Conservation (phyloP, 1,140 invertebrate genomes). For the Zaprionus camerounensis region DNA sequence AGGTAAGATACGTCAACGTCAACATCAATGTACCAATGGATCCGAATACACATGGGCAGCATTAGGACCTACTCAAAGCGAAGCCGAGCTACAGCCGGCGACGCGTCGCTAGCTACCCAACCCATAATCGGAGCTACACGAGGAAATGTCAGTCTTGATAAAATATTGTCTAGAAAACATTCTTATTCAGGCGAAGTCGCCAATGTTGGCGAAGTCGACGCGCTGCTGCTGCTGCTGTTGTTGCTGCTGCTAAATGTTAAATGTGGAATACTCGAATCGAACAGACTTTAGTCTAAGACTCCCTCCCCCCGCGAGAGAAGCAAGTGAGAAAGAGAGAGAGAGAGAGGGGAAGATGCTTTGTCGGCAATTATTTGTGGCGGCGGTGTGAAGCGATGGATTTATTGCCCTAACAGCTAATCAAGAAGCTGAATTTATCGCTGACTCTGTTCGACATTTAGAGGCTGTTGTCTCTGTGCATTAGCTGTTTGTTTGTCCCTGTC, state of each 20-base stretch:
- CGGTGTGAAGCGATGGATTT: conserved; percentile 73
- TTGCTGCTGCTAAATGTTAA: conserved; percentile 12
- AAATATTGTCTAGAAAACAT: conserved; percentile 74
- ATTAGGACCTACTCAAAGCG: conserved; percentile 50
- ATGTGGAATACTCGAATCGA: conserved; percentile 30
- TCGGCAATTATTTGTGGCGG: conserved; percentile 69
- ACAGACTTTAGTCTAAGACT: conserved; percentile 32
- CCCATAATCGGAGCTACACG: conserved; percentile 71
- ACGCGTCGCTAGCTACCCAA: conserved; percentile 10
- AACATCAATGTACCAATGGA: conserved; percentile 67
- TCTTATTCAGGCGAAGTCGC: conserved; percentile 58
- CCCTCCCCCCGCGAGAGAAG: neutral
- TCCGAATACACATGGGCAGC: conserved; percentile 58
- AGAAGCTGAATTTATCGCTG: conserved; percentile 77
- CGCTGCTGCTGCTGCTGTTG: neutral
- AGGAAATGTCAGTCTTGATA: conserved; percentile 74
- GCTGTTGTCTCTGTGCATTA: conserved; percentile 45
- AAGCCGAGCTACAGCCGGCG: conserved; percentile 24
- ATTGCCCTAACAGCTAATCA: conserved; percentile 75
- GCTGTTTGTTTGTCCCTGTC: conserved; percentile 8
- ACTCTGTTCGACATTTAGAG: conserved; percentile 72
- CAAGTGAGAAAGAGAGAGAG: neutral
- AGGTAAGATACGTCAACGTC: conserved; percentile 70
- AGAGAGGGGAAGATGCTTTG: conserved; percentile 61
- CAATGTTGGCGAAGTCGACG: conserved; percentile 21